Percentiles rank a stretch among this genome's conserved stretches.
Conservation (phyloP, 2,113 vertebrate genomes). For the Physeter macrocephalus region DNA sequence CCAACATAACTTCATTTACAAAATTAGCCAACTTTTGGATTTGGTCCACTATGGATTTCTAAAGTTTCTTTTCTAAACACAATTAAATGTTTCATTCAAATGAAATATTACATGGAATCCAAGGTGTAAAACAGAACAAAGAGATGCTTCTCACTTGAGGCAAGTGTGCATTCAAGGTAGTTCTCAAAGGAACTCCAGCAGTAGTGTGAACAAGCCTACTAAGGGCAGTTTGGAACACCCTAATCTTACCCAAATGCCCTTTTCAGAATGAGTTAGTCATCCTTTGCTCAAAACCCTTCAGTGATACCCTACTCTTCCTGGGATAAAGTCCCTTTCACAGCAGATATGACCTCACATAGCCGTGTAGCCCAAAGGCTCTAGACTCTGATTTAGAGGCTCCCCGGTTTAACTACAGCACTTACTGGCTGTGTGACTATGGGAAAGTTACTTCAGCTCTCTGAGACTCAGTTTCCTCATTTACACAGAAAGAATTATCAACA, state of each 20-base stretch:
- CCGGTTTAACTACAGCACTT: neutral
- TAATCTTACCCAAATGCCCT: neutral
- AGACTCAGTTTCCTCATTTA: neutral
- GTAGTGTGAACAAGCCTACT: neutral
- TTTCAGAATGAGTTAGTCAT: neutral
- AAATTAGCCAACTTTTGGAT: neutral
- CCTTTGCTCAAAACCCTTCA: neutral
- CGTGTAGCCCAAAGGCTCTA: neutral
- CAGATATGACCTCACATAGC: accelerated
- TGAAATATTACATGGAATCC: neutral
- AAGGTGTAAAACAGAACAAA: neutral
- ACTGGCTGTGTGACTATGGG: neutral
- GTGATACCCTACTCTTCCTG: neutral
- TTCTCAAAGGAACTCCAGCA: neutral
- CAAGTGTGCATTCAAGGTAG: neutral
- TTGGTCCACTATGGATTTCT: neutral
- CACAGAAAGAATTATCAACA: neutral
- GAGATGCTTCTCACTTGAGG: neutral
- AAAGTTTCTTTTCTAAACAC: neutral
- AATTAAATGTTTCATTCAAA: neutral
- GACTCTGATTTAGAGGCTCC: neutral
- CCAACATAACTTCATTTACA: neutral
- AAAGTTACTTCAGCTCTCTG: neutral
- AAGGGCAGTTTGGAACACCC: neutral
- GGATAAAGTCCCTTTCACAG: neutral